Evolutionary conservation across 2,797 vertebrate species (phyloP).

Genomic region (Neostethus bicornis): DNA sequence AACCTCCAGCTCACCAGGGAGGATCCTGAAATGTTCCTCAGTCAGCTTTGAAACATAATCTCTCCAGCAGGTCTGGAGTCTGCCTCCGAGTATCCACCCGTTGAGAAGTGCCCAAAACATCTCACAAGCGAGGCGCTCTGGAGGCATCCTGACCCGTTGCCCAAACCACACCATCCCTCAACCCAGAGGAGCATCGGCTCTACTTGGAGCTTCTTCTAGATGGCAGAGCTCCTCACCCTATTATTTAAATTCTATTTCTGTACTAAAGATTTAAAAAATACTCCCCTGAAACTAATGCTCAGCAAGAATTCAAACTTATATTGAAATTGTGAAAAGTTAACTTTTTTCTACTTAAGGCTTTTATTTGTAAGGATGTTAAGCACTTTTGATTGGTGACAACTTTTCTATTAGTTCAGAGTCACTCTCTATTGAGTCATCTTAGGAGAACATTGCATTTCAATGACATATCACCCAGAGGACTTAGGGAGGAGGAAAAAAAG

Average conservation of each 20-base stretch:
- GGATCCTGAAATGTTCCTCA: too few relatives aligned
- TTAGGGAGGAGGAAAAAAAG: neutral
- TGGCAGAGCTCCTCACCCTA: too few relatives aligned
- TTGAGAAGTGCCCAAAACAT: too few relatives aligned
- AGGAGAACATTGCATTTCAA: neutral
- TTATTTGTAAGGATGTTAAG: constrained; percentile 21
- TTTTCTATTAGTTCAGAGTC: constrained; percentile 32
- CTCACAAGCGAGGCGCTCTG: too few relatives aligned
- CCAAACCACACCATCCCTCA: too few relatives aligned
- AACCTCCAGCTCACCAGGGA: too few relatives aligned
- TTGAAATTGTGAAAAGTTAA: neutral
- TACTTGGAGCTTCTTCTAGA: too few relatives aligned
- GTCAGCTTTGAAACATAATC: too few relatives aligned
- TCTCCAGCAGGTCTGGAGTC: too few relatives aligned
- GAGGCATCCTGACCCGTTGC: too few relatives aligned
- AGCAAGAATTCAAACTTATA: constrained; percentile 14
- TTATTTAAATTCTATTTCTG: constrained; percentile 28
- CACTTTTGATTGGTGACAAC: constrained; percentile 18
- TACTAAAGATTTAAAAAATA: constrained; percentile 48
- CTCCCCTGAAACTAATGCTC: constrained; percentile 22
- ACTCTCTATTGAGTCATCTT: constrained; percentile 23
- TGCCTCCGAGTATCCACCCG: too few relatives aligned
- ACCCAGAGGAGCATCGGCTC: too few relatives aligned
- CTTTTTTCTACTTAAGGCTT: neutral
- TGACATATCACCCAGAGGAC: neutral